phyloP scores from a whole-genome alignment of 2,797 vertebrate species.

The Rhabdophis nuchalis region DNA sequence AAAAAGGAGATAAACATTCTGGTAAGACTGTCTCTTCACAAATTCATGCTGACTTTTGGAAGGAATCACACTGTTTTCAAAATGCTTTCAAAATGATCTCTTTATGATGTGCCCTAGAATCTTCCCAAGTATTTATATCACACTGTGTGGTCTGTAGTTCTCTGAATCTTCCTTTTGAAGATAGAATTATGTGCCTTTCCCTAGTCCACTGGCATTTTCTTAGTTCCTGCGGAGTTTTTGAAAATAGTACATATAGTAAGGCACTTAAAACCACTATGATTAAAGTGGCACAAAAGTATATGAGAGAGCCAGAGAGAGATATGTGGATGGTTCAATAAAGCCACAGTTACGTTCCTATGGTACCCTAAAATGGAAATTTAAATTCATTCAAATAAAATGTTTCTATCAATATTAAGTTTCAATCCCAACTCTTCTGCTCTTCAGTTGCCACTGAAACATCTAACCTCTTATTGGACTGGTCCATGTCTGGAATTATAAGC shows the following conservation, averaged over 20 bases:
- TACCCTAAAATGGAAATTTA: background rate
- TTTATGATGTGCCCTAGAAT: background rate
- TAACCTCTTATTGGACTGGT: background rate
- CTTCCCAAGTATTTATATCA: background rate
- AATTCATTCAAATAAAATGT: background rate
- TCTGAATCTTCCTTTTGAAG: background rate
- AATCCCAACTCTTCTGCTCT: background rate
- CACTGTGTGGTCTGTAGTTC: background rate
- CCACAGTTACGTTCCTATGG: background rate
- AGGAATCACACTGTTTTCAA: background rate
- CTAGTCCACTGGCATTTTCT: background rate
- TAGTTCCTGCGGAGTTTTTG: background rate
- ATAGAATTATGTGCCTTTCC: background rate
- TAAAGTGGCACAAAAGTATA: background rate
- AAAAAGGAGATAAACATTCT: background rate
- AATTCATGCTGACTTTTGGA: background rate
- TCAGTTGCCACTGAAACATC: background rate
- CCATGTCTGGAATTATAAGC: background rate
- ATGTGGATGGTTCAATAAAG: background rate
- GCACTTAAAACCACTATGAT: background rate
- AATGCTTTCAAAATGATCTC: background rate
- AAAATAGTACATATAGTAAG: background rate
- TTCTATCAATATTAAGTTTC: background rate
- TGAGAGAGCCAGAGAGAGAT: background rate
- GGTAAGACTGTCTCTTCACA: background rate